Evolutionary conservation across 2,797 vertebrate genomes (phyloP), one percentile per base, ranked within the genome.

Genomic region (Hyperoplus immaculatus): DNA sequence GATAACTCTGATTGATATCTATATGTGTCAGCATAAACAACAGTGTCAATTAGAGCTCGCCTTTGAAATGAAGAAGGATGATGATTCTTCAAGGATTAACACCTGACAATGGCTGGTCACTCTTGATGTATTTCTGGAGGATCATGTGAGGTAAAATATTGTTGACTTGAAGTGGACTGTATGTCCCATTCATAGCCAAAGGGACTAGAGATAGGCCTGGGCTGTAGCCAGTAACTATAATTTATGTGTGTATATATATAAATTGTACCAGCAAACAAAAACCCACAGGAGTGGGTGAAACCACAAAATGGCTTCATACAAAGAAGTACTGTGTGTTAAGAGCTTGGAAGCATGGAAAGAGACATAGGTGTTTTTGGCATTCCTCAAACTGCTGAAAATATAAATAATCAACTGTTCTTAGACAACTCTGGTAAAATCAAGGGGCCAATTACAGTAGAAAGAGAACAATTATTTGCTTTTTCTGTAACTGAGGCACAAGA

Each of bases 301-400:
- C 78, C 72, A 46, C 85, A 90, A 64, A 80, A 58, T 38, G 29
- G 57, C 41, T 68, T 12, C 69, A 84, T 50, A 92, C 88, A 94
- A 92, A 86, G 88, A 78, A 13, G 61, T 57, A 16, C 77, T 90
- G 84, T 93, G 76, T 83, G 71, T 78, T 47, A n/a, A 43, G 74
- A 81, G 75, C 69, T 36, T 54, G 18, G 63, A 66, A 73, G 72
- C 49, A 55, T 54, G 45, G 57, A 77, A 50, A 11, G 49, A 77
- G 73, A 68, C 62, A 86, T 75, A 81, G 74, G 83, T 92, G 77
- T 82, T 59, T 75, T 78, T 77, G 82, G 81, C 77, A 89, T 91
- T 87, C 47, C 57, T 81, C 80, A 74, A 46, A 47, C 71, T 74
- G 58, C 38, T 78, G 71, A 46, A 75, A 86, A 91, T 85, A 85